Evolutionary conservation across 37 sponge, comb jelly and placozoan genomes (phyloP), one percentile per base, ranked within the genome.

Genomic region (Chondrosia reniformis): DNA sequence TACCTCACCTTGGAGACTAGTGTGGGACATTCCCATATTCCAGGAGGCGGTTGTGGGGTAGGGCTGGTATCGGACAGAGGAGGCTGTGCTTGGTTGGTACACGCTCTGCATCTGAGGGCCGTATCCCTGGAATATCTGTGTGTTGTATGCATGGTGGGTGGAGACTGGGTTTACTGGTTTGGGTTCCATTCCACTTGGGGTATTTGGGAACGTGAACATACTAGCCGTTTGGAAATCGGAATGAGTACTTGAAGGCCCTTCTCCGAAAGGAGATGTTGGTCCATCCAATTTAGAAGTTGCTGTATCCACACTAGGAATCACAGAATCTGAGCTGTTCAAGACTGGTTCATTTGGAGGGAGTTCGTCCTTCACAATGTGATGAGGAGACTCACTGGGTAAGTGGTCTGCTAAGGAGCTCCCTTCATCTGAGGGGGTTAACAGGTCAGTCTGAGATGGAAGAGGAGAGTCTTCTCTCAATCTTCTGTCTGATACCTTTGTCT

Each of bases 11-110:
- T n/a, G n/a, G n/a, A n/a, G n/a, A n/a, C n/a, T n/a, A n/a, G n/a
- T n/a, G n/a, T n/a, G n/a, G n/a, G n/a, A n/a, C n/a, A n/a, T n/a
- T n/a, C n/a, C n/a, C n/a, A n/a, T n/a, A n/a, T n/a, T 2, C 66
- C 66, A 64, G 2, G 66, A n/a, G 21, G 31, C 21, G 34, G 66
- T 21, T 21, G 66, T 30, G 17, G 66, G 66, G 6, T 64, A 64
- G 31, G 66, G 66, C 34, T 64, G 66, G 66, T 64, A 64, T n/a
- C 66, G n/a, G n/a, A n/a, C n/a, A n/a, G n/a, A n/a, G n/a, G n/a
- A n/a, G n/a, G n/a, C n/a, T n/a, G n/a, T n/a, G 33, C 32, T 64
- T 4, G 33, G 34, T 3, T 19, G 33, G 15, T 49, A 15, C 36
- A 33, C 34, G 32, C 33, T 33, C 4, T 33, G 4, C 5, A 21